Conservation (phyloP, 35 echinoderm and acorn worm genomes). For the Holothuria glaberrima region DNA sequence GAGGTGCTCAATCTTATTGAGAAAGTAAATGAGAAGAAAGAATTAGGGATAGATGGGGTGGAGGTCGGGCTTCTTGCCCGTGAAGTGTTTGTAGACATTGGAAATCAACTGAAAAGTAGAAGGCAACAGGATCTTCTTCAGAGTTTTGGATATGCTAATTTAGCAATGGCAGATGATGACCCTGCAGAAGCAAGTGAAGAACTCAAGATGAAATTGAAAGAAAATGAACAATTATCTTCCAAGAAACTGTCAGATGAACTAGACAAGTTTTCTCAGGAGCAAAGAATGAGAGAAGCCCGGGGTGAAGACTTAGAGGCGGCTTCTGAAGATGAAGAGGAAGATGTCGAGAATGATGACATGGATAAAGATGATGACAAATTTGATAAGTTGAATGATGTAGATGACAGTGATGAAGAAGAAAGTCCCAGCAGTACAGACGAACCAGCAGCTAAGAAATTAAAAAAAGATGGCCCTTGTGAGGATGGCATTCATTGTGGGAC, state of each 20-base stretch:
- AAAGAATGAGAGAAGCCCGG: slow-evolving; percentile 21
- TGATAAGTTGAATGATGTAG: slow-evolving; percentile 1
- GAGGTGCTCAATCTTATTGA: slow-evolving; percentile 63
- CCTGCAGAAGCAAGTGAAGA: slow-evolving; percentile 56
- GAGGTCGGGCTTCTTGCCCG: slow-evolving; percentile 58
- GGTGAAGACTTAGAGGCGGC: slow-evolving; percentile 52
- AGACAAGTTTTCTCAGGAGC: slow-evolving; percentile 46
- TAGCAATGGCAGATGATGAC: slow-evolving; percentile 55
- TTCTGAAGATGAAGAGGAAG: slow-evolving; percentile 58
- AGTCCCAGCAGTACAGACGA: not conserved
- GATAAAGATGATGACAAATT: not conserved
- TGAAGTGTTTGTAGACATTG: slow-evolving; percentile 75
- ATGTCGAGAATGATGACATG: not conserved
- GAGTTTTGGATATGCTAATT: slow-evolving; percentile 70
- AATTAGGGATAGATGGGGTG: slow-evolving; percentile 42
- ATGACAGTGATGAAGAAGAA: not conserved
- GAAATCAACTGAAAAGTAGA: slow-evolving; percentile 59
- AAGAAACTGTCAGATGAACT: slow-evolving; percentile 57
- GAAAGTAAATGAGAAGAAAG: slow-evolving; percentile 73
- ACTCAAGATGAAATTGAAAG: slow-evolving; percentile 58
- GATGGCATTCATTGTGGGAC: slow-evolving; percentile 37
- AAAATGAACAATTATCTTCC: slow-evolving; percentile 37
- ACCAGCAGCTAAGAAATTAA: slow-evolving; percentile 34
- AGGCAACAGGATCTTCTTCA: slow-evolving; percentile 67
- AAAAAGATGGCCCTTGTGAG: slow-evolving; percentile 3